Percentiles rank a stretch among this genome's conserved stretches.
Evolutionary conservation across 1,140 invertebrate species (phyloP).

Genomic region (Lethocerus indicus): DNA sequence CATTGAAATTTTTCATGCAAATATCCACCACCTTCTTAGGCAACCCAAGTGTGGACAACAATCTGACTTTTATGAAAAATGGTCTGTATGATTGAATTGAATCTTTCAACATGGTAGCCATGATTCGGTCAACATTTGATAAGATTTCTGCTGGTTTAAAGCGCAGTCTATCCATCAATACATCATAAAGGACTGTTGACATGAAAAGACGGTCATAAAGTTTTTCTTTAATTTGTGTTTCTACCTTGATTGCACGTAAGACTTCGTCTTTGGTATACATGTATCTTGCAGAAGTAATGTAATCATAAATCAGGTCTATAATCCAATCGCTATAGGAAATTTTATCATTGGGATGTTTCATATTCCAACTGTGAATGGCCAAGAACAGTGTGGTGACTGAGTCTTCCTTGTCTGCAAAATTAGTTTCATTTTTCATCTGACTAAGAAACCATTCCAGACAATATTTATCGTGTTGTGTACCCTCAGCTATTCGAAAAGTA

Average conservation of each 20-base stretch:
- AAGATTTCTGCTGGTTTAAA: neutral
- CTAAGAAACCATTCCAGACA: constrained; percentile 2
- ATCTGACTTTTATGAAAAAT: neutral
- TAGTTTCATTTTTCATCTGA: neutral
- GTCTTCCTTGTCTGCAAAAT: neutral
- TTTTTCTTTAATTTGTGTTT: neutral
- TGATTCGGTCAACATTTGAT: neutral
- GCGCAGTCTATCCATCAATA: neutral
- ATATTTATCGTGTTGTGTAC: constrained; percentile 1
- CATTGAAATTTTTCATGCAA: neutral
- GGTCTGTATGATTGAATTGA: neutral
- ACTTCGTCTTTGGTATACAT: neutral
- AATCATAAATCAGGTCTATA: neutral
- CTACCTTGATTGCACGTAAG: neutral
- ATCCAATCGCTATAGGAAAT: neutral
- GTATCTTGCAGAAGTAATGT: neutral
- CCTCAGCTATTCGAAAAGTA: neutral
- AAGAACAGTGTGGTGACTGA: neutral
- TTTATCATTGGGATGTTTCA: neutral
- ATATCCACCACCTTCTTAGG: neutral
- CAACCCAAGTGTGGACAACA: neutral
- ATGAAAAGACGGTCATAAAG: neutral
- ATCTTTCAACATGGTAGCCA: neutral
- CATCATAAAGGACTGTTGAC: too few relatives aligned
- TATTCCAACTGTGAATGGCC: neutral